These are phyloP conservation scores for Rousettus leschenaultii DNA, from an alignment of 2,113 vertebrate species.

Conservation along the genomic window DNA sequence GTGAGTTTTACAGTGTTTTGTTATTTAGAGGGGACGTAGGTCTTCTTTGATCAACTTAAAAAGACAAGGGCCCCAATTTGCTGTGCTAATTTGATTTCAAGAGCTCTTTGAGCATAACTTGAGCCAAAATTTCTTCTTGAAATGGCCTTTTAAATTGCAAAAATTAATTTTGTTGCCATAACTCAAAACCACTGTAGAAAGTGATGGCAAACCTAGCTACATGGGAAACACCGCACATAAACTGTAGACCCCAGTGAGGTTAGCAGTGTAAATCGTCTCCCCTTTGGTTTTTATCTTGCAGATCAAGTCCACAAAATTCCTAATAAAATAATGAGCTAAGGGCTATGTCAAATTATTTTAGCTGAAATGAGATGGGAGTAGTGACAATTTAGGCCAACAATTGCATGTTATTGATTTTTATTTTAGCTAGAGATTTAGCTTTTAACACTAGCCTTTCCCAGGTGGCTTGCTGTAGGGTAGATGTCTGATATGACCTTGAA, in stretches of 20 bases:
- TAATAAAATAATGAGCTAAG: slow-evolving; percentile 28
- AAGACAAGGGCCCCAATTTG: slow-evolving; percentile 34
- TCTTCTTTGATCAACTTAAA: slow-evolving; percentile 37
- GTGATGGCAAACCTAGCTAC: neutral
- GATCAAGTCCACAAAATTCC: slow-evolving; percentile 37
- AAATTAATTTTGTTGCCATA: slow-evolving; percentile 1
- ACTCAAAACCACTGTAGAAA: neutral
- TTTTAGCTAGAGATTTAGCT: slow-evolving; percentile 16
- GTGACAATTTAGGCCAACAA: slow-evolving; percentile 31
- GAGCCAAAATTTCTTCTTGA: slow-evolving; percentile 47
- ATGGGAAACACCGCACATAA: neutral
- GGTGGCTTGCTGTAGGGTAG: neutral
- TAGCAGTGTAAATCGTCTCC: neutral
- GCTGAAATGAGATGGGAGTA: neutral
- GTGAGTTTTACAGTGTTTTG: slow-evolving; percentile 29
- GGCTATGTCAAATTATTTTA: slow-evolving; percentile 6
- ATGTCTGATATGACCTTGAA: slow-evolving; percentile 24
- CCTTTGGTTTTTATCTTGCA: slow-evolving; percentile 46
- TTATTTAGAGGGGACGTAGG: neutral
- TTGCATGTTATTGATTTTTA: slow-evolving; percentile 15
- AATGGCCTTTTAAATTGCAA: slow-evolving; percentile 41
- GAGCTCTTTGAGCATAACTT: slow-evolving; percentile 13
- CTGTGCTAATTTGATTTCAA: slow-evolving; percentile 41
- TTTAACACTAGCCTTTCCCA: slow-evolving; percentile 15
- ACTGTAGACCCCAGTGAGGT: neutral